phyloP scores from a whole-genome alignment of 2,113 vertebrate species.

The Sceloporus undulatus region DNA sequence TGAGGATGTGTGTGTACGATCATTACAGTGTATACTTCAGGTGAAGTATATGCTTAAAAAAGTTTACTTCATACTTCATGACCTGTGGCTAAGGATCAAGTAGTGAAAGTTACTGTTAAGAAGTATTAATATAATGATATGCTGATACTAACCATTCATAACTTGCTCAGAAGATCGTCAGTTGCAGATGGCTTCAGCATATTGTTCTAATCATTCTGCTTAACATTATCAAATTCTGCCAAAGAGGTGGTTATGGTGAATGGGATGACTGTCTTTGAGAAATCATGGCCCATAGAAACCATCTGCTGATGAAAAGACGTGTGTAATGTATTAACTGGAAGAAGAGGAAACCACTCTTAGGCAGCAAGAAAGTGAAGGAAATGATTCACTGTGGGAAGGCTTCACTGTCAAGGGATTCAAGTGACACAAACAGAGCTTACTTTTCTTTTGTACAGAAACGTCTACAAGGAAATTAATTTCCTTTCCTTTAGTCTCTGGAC shows the following conservation, averaged over 20 bases:
- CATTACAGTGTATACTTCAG: too few species aligned
- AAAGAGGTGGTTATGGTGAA: neutral
- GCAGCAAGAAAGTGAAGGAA: constrained; percentile 10
- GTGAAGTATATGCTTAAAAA: too few species aligned
- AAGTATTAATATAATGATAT: too few species aligned
- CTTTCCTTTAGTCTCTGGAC: neutral
- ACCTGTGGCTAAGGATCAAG: neutral
- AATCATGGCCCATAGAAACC: neutral
- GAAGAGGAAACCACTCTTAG: neutral
- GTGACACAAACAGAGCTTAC: neutral
- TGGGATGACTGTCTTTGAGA: neutral
- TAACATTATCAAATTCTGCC: neutral
- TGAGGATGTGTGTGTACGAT: neutral
- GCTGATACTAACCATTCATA: too few species aligned
- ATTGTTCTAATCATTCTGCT: neutral
- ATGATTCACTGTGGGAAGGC: constrained; percentile 12
- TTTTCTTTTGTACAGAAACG: neutral
- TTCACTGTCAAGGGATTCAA: neutral
- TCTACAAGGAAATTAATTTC: neutral
- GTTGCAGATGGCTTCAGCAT: too few species aligned
- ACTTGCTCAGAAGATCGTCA: too few species aligned
- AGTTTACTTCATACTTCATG: neutral
- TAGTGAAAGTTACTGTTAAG: too few species aligned
- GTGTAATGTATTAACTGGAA: neutral
- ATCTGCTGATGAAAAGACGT: neutral